Percentiles rank a stretch among this genome's conserved stretches.
These are phyloP conservation scores for Lontra canadensis DNA, from an alignment of 2,113 vertebrate genomes.

Conservation along the genomic window DNA sequence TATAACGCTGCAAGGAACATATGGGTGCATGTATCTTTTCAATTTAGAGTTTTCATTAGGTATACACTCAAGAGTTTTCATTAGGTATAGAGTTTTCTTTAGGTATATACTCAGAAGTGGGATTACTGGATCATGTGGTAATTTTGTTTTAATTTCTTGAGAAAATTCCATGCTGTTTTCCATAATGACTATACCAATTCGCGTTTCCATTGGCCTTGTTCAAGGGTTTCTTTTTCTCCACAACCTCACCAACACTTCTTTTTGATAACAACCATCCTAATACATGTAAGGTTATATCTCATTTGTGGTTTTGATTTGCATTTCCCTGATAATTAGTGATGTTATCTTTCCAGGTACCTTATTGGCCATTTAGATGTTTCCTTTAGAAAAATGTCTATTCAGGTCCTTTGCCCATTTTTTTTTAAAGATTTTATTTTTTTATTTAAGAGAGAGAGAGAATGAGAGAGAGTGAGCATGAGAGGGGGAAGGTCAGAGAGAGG, in stretches of 20 bases:
- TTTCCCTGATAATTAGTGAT: not conserved
- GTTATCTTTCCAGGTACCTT: not conserved
- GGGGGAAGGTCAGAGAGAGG: too few relatives aligned
- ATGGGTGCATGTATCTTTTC: not conserved
- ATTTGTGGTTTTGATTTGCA: not conserved
- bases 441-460: too few relatives aligned
- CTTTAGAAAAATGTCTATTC: not conserved
- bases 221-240: not conserved
- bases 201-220: not conserved
- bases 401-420: not conserved
- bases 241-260: not conserved
- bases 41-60: not conserved
- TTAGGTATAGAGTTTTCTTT: not conserved
- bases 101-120: not conserved
- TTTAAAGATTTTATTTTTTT: too few relatives aligned
- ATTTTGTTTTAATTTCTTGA: not conserved
- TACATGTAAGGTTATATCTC: not conserved
- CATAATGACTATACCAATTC: not conserved
- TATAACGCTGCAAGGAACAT: not conserved
- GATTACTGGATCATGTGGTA: not conserved
- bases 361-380: not conserved
- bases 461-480: too few relatives aligned
- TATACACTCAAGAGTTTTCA: not conserved
- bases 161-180: not conserved
- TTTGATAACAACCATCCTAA: not conserved